Evolutionary conservation across 1,140 invertebrate species (phyloP).

Genomic region (Uloborus diversus): DNA sequence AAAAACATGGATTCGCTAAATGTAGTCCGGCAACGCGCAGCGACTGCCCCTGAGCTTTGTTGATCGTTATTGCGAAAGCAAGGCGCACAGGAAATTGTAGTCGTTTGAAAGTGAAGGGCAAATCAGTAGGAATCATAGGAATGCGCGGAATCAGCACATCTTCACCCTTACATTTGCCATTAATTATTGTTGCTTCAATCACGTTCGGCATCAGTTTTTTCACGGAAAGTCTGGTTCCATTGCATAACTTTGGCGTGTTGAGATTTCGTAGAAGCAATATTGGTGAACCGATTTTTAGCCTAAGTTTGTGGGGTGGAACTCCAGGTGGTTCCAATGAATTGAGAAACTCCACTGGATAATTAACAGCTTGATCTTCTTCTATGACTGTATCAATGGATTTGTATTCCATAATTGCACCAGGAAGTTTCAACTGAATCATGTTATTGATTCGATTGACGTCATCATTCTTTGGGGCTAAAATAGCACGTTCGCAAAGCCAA

Average conservation of each 20-base stretch:
- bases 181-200: conserved; percentile 66
- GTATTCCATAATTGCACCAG: background rate
- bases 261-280: background rate
- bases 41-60: background rate
- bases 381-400: conserved; percentile 29
- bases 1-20: background rate
- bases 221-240: background rate
- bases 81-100: conserved; percentile 59
- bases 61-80: background rate
- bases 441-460: background rate
- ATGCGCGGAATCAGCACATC: conserved; percentile 65
- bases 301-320: background rate
- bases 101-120: conserved; percentile 56
- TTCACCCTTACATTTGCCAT: conserved; percentile 66
- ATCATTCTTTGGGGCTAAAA: conserved; percentile 21
- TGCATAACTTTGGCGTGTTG: background rate
- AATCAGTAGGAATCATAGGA: conserved; percentile 64
- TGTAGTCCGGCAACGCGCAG: conserved; percentile 26
- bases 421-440: background rate
- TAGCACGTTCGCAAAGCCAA: conserved; percentile 36
- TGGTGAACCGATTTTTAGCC: background rate
- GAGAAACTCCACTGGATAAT: conserved; percentile 20
- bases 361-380: conserved; percentile 26
- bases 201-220: conserved; percentile 57
- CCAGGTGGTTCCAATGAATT: background rate